Percentiles rank a stretch among this genome's conserved stretches.
Conservation (phyloP, 2,888 invertebrate genomes). For the Patella ulyssiponensis region DNA sequence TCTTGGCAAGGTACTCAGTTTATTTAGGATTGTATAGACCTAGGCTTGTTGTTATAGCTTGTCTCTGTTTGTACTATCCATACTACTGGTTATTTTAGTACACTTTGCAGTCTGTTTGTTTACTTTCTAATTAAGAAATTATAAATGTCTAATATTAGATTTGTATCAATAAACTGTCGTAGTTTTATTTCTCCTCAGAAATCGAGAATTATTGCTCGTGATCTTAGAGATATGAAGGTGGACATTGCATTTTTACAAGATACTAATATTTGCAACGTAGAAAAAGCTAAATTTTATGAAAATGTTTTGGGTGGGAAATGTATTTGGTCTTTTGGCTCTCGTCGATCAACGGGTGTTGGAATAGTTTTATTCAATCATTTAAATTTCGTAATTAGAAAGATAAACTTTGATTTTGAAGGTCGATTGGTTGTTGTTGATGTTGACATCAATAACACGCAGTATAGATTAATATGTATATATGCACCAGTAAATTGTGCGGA, state of each 20-base stretch:
- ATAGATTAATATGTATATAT: constrained; percentile 5
- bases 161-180: constrained; percentile 5
- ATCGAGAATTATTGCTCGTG: not conserved
- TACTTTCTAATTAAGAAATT: not conserved
- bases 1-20: constrained; percentile 1
- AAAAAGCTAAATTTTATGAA: not conserved
- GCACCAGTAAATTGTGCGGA: constrained; percentile 3
- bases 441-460: not conserved
- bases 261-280: not conserved
- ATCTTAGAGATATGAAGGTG: not conserved
- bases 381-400: constrained; percentile 4
- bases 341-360: not conserved
- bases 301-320: not conserved
- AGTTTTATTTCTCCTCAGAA: constrained; percentile 4
- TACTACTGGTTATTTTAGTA: too few species aligned
- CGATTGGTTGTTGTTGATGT: constrained; percentile 4
- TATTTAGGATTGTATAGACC: too few species aligned
- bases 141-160: not conserved
- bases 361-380: not conserved
- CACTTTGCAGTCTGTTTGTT: too few species aligned
- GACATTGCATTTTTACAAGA: constrained; percentile 4
- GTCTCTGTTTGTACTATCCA: too few species aligned
- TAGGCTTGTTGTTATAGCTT: too few species aligned
- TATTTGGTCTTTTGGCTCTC: constrained; percentile 4
- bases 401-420: constrained; percentile 8